phyloP scores from a whole-genome alignment of 1,140 invertebrate genomes.

The Ridgeia piscesae region DNA sequence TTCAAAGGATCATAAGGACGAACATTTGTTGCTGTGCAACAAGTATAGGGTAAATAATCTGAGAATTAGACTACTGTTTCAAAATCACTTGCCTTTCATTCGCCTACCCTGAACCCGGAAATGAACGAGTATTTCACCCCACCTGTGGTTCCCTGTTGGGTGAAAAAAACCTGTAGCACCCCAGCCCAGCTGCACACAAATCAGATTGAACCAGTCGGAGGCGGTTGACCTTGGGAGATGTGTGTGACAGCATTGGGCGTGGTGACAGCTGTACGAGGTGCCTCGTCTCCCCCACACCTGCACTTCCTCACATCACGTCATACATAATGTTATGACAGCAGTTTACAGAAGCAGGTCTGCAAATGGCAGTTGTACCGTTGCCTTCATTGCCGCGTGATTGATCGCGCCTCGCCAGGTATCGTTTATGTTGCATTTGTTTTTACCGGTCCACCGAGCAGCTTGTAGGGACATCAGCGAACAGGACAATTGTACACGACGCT shows the following conservation, averaged over 20 bases:
- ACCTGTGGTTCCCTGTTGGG: no score
- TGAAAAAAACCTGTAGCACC: no score
- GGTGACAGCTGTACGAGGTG: background rate
- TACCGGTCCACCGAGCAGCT: background rate
- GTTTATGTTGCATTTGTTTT: background rate
- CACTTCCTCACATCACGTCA: background rate
- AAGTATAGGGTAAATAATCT: no score
- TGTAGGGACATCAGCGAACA: background rate
- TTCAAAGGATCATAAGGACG: no score
- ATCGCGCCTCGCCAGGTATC: background rate
- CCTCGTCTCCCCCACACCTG: background rate
- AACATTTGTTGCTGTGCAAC: no score
- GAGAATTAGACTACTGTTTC: no score
- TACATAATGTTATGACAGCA: slow-evolving; percentile 6
- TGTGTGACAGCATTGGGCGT: background rate
- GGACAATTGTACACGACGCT: background rate
- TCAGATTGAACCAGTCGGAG: background rate
- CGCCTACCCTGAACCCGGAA: no score
- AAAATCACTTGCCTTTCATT: no score
- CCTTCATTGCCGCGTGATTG: background rate
- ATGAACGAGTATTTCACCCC: no score
- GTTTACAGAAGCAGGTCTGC: background rate
- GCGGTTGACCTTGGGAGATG: background rate
- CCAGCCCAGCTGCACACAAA: background rate
- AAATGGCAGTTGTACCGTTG: background rate